These are phyloP conservation scores for Cyphomyrus discorhynchus DNA, from an alignment of 2,113 vertebrate species.

Conservation along the genomic window DNA sequence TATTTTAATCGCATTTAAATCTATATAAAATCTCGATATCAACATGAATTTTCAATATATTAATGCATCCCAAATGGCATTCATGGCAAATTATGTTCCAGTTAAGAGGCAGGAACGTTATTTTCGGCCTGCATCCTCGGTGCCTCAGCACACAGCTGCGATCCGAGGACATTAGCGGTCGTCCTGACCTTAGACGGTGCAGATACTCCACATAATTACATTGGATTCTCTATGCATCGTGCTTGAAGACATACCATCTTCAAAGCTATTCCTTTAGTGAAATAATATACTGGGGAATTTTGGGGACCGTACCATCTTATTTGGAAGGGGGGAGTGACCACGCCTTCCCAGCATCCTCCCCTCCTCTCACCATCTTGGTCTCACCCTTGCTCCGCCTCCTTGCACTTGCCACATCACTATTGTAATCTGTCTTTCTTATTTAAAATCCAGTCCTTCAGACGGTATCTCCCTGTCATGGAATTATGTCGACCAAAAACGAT, in stretches of 20 bases:
- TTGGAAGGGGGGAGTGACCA: not conserved
- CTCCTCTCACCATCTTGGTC: not conserved
- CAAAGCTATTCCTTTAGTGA: not conserved
- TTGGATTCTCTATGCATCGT: not conserved
- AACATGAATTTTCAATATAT: not conserved
- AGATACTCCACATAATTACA: not conserved
- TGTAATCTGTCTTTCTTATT: not conserved
- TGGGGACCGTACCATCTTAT: not conserved
- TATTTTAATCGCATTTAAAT: not conserved
- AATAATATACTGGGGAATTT: not conserved
- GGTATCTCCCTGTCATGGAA: slow-evolving; percentile 16
- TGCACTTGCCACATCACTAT: not conserved
- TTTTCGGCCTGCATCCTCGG: not conserved
- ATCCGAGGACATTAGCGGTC: not conserved
- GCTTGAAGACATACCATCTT: not conserved
- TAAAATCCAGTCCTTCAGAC: not conserved
- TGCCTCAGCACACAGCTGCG: not conserved
- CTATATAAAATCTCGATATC: not conserved
- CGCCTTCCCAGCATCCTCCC: not conserved
- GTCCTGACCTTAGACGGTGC: not conserved
- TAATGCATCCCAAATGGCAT: not conserved
- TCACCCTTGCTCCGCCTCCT: not conserved
- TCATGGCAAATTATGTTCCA: not conserved
- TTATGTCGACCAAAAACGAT: slow-evolving; percentile 10
- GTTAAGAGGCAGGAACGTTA: not conserved